phyloP scores from a whole-genome alignment of 2,113 vertebrate genomes.

The Willisornis vidua region DNA sequence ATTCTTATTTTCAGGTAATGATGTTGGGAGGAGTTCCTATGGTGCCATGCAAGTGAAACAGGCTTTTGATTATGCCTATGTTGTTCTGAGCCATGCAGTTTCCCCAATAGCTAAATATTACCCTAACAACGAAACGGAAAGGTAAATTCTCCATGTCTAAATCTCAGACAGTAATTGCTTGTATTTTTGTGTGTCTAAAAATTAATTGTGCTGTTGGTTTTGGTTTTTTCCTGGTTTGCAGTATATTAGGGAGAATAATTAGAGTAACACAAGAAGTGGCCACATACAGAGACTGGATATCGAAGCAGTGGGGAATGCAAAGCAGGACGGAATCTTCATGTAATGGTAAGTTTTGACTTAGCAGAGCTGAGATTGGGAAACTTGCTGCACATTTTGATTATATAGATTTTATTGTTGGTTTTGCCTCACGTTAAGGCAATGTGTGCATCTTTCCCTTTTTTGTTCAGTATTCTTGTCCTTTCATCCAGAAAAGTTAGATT shows the following conservation, averaged over 20 bases:
- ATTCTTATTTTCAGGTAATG: constrained; percentile 83
- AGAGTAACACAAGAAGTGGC: constrained; percentile 95
- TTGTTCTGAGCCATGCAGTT: constrained; percentile 93
- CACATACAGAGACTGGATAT: constrained; percentile 96
- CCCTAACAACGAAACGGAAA: constrained; percentile 94
- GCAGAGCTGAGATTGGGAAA: neutral
- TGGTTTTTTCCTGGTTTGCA: constrained; percentile 51
- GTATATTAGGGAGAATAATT: constrained; percentile 96
- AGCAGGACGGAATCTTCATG: constrained; percentile 82
- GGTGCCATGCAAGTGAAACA: constrained; percentile 99
- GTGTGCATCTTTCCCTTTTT: neutral
- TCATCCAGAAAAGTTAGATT: neutral
- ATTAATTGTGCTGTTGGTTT: neutral
- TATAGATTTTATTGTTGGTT: neutral
- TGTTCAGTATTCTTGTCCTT: neutral
- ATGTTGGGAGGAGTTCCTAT: constrained; percentile 97
- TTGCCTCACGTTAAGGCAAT: neutral
- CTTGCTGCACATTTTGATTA: neutral
- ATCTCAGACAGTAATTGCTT: neutral
- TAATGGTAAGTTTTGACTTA: constrained; percentile 80
- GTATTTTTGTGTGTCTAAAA: neutral
- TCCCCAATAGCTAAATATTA: constrained; percentile 95
- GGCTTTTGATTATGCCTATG: constrained; percentile 97
- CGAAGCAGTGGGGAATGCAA: constrained; percentile 86
- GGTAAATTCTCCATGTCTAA: constrained; percentile 73